A percentile compares a stretch with the other conserved stretches of the same genome.
Evolutionary conservation across 2,888 invertebrate species (phyloP).

Genomic region (Xiphydria camelus): DNA sequence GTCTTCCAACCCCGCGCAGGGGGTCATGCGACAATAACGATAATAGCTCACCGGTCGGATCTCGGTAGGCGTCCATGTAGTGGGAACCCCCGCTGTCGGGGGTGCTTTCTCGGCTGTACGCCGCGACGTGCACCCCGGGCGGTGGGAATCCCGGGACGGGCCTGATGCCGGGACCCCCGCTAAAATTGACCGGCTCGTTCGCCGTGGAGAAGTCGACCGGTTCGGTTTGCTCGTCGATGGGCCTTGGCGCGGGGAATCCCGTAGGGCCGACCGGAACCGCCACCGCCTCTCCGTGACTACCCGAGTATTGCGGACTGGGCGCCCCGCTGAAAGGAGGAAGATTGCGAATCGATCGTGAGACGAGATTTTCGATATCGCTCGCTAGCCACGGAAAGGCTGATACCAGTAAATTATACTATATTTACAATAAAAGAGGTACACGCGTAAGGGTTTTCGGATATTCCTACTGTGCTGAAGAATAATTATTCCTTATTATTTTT

Average conservation of each 20-base stretch:
- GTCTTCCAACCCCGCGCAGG: neutral
- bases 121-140: constrained; percentile 63
- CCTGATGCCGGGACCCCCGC: constrained; percentile 60
- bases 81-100: constrained; percentile 88
- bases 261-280: constrained; percentile 60
- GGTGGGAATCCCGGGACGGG: constrained; percentile 63
- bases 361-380: too few species aligned
- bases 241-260: constrained; percentile 63
- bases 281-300: constrained; percentile 59
- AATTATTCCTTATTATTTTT: too few species aligned
- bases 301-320: constrained; percentile 66
- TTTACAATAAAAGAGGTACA: too few species aligned
- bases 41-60: constrained; percentile 73
- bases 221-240: constrained; percentile 69
- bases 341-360: too few species aligned
- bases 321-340: constrained; percentile 55
- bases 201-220: constrained; percentile 74
- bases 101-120: constrained; percentile 84
- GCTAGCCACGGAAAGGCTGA: too few species aligned
- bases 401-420: too few species aligned
- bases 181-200: constrained; percentile 67
- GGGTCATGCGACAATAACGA: constrained; percentile 3
- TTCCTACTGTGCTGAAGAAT: too few species aligned
- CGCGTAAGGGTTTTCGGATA: too few species aligned
- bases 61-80: constrained; percentile 85